A percentile compares a stretch with the other conserved stretches of the same genome.
Conservation (phyloP, 2,113 vertebrate species). For the Poeciliopsis prolifica region DNA sequence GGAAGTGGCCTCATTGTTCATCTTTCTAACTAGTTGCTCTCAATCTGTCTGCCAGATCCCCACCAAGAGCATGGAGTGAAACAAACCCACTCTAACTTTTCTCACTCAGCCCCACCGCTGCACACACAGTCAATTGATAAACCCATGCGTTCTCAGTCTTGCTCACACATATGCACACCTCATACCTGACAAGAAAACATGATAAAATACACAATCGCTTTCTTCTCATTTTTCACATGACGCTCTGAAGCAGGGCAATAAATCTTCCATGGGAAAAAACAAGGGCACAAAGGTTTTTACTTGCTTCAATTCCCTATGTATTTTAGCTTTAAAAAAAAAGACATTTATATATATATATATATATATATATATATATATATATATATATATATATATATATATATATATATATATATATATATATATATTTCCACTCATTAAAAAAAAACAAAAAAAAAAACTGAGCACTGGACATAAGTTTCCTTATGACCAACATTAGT, state of each 20-base stretch:
- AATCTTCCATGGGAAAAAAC: not conserved
- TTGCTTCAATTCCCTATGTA: not conserved
- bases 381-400: not conserved
- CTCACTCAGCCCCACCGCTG: constrained; percentile 17
- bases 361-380: not conserved
- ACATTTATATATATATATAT: not conserved
- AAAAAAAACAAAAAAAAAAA: too few species aligned
- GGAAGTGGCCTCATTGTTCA: constrained; percentile 76
- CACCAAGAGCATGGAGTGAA: constrained; percentile 49
- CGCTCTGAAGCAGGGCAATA: not conserved
- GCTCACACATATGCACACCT: constrained; percentile 36
- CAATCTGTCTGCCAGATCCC: constrained; percentile 79
- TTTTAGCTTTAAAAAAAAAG: not conserved
- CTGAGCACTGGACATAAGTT: not conserved
- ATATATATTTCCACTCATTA: not conserved
- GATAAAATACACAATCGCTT: constrained; percentile 29
- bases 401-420: not conserved
- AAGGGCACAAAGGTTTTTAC: not conserved
- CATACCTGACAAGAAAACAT: constrained; percentile 7
- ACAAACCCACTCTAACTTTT: constrained; percentile 21
- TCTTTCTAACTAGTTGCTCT: constrained; percentile 79
- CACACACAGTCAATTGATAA: constrained; percentile 6
- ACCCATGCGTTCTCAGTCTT: constrained; percentile 30
- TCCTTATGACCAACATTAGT: constrained; percentile 12
- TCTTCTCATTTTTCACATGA: not conserved